Conservation (phyloP, 2,797 vertebrate genomes). For the Clarias fuscus region DNA sequence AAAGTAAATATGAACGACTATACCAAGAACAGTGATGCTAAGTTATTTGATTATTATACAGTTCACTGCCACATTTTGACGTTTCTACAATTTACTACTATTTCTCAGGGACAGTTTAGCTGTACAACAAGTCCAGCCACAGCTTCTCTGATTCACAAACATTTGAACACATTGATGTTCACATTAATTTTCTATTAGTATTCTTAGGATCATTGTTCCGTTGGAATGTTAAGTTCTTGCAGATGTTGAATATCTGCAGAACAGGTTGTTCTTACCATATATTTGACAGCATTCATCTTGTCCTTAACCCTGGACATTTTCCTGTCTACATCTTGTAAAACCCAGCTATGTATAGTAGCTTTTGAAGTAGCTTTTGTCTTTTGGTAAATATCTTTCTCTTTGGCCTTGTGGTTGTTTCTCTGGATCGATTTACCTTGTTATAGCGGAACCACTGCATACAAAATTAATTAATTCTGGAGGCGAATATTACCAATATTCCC, state of each 20-base stretch:
- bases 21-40: neutral
- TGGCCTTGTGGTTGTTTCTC: neutral
- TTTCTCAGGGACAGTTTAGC: too few relatives aligned
- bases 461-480: neutral
- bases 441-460: neutral
- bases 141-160: neutral
- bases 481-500: neutral
- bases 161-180: neutral
- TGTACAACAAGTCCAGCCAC: neutral
- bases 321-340: neutral
- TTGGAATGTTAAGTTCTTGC: neutral
- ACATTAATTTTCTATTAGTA: neutral
- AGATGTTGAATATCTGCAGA: neutral
- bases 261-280: neutral
- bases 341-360: neutral
- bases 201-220: neutral
- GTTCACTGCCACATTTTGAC: neutral
- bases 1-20: neutral
- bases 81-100: neutral
- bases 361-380: neutral
- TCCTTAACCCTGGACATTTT: neutral
- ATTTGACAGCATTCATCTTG: neutral
- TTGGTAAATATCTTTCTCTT: neutral
- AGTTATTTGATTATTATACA: neutral
- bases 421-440: neutral